Base-by-base conservation (phyloP, 2,888 invertebrate genomes). In the Chorisops tibialis region DNA sequence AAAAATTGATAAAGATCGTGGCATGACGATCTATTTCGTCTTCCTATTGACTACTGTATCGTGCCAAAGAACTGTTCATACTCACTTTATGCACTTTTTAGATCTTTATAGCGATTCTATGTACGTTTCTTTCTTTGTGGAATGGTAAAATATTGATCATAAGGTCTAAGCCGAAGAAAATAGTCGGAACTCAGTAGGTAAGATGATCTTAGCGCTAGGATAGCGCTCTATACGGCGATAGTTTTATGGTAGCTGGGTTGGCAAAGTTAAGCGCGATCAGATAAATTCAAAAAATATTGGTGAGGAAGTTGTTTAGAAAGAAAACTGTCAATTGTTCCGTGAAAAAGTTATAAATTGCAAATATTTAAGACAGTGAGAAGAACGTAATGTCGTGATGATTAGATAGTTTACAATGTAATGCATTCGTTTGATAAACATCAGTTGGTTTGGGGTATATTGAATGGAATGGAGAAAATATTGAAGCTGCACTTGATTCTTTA, bases 61-160 rank as follows among this genome's bases (percentile, higher is more conserved):
- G 56, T 56, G 56, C 56, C 56, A 56, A 56, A 18, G 30, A 21
- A 37, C 56, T 56, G 56, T 56, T 56, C 56, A 56, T 56, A 56
- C 43, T 56, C 35, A 43, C 41, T 41, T 41, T 54, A 22, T n/a
- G 39, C 39, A 7, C n/a, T n/a, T n/a, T 30, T 56, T 43, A 43
- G 56, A 56, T 56, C 56, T 56, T 56, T 43, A 43, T 45, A 56
- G 22, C 39, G 43, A 24, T 56, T 56, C 56, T 19, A 16, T 54
- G 19, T n/a, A 3, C 22, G 7, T 16, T 43, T 35, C 30, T 30
- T 24, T 54, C n/a, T 14, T 7, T 21, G n/a, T n/a, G 16, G 19
- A 24, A 24, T 43, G 16, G 21, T 43, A 56, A 52, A 56, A 56
- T 56, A 45, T 45, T 56, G 56, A 24, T 56, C 35, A 56, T 56